phyloP scores from a whole-genome alignment of 2,888 invertebrate genomes.

The Morpho achilles region DNA sequence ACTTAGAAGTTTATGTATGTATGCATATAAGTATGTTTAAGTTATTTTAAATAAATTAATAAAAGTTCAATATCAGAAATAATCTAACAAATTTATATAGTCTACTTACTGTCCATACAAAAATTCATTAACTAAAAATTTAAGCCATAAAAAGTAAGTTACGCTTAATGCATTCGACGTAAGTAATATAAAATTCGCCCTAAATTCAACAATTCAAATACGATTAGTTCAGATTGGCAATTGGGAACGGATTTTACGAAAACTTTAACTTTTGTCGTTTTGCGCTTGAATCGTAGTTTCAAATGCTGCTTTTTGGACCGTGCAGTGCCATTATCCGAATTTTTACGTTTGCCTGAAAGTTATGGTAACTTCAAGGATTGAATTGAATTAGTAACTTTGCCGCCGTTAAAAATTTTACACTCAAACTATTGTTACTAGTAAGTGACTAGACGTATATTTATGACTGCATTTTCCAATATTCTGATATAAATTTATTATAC shows the following conservation, averaged over 20 bases:
- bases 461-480: too few species aligned
- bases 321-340: slow-evolving; percentile 9
- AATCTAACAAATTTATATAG: too few species aligned
- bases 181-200: slow-evolving; percentile 1
- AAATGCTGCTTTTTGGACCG: slow-evolving; percentile 10
- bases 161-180: not conserved
- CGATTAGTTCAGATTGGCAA: slow-evolving; percentile 11
- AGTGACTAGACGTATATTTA: too few species aligned
- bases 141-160: not conserved
- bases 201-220: slow-evolving; percentile 6
- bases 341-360: slow-evolving; percentile 6
- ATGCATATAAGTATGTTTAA: too few species aligned
- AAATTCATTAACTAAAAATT: not conserved
- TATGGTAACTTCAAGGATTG: slow-evolving; percentile 1
- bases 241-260: slow-evolving; percentile 9
- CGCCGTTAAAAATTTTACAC: too few species aligned
- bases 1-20: too few species aligned
- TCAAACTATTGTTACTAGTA: too few species aligned
- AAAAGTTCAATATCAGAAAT: too few species aligned
- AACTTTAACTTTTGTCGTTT: slow-evolving; percentile 12
- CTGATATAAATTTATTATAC: too few species aligned
- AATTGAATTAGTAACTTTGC: too few species aligned
- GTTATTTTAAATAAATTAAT: too few species aligned
- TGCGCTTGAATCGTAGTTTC: slow-evolving; percentile 8
- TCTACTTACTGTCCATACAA: too few species aligned